These are phyloP conservation scores for Botia almorhae DNA, from an alignment of 2,797 vertebrate species.

Conservation along the genomic window DNA sequence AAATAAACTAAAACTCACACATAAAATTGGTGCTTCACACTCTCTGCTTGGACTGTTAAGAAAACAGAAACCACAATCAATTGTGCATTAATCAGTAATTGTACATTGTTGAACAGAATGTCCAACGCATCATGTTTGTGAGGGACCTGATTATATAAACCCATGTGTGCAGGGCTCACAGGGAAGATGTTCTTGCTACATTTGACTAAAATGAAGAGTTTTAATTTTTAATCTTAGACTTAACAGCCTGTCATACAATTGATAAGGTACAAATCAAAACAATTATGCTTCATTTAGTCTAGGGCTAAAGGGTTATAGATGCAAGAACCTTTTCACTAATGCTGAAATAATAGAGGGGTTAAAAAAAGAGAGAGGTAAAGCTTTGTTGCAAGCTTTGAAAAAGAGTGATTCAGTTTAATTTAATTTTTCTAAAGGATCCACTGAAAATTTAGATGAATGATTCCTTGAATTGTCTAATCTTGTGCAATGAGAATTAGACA, in stretches of 20 bases:
- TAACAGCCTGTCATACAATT: not conserved
- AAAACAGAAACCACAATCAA: no score
- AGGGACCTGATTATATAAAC: not conserved
- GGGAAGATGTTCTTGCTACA: not conserved
- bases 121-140: not conserved
- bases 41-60: no score
- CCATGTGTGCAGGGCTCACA: not conserved
- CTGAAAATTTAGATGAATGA: no score
- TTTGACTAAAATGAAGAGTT: not conserved
- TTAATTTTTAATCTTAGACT: not conserved
- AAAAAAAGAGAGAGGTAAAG: not conserved
- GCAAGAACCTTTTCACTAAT: not conserved
- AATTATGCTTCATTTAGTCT: not conserved
- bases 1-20: no score
- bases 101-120: not conserved
- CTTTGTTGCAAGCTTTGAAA: no score
- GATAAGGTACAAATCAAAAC: not conserved
- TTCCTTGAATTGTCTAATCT: no score
- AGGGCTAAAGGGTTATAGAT: not conserved
- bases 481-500: not conserved
- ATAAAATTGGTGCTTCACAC: no score
- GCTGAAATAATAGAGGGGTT: constrained; percentile 2
- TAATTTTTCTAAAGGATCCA: no score
- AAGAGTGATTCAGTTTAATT: no score
- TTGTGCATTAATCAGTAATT: not conserved